Evolutionary conservation across 2,888 invertebrate genomes (phyloP), one percentile per base, ranked within the genome.

Genomic region (Drosophila mimetica): DNA sequence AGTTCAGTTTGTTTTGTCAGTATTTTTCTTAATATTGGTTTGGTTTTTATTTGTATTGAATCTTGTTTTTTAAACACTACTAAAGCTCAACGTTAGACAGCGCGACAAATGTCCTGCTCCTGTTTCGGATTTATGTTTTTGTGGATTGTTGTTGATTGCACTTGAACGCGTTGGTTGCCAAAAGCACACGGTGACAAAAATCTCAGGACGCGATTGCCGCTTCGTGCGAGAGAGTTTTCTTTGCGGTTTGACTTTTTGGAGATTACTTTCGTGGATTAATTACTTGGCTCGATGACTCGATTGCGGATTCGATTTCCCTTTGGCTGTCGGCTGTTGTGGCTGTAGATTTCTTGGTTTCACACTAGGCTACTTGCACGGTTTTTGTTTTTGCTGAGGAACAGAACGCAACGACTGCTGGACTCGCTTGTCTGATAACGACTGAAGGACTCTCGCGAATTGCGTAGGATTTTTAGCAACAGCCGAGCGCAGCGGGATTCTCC

Each of bases 341-440:
- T 73, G 76, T 71, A 37, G 54, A 32, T 39, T 58, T 37, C 34
- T 63, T 52, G 55, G 71, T 76, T 85, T 77, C 89, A 89, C 89
- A 90, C 90, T 89, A 90, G 89, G 89, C 90, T 90, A 90, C 90
- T 89, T 88, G 90, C 86, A 85, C 86, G 88, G 65, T 44, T 52
- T 52, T 48, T 2, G 32, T 44, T 51, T 51, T 65, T 28, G 84
- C 86, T 90, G 89, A 90, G 90, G 89, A 90, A 90, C 90, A 89
- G 81, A 81, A 89, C 90, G 89, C 90, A 90, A 90, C 90, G 90
- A 90, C 90, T 90, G 90, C 85, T 89, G 90, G 89, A 90, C 90
- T 90, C 90, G 90, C 90, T 90, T 90, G 90, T 90, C 90, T 90
- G 90, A 90, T 90, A 90, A 90, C 90, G 90, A 90, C 90, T 90